Conservation (phyloP, 2,888 invertebrate species). For the Cephonodes hylas region DNA sequence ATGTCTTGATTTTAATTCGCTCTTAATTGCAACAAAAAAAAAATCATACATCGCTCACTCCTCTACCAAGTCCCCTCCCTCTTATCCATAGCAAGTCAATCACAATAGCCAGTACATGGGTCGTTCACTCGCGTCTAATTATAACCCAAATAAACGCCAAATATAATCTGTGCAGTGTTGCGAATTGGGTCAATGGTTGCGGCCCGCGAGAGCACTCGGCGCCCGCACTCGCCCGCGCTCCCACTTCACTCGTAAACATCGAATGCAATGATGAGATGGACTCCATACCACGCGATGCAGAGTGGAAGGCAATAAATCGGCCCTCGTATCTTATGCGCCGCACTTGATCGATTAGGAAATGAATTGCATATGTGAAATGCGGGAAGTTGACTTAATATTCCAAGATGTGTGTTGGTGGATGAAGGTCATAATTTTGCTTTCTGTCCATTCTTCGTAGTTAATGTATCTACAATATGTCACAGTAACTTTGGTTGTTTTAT, state of each 20-base stretch:
- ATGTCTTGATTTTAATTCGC: too few species aligned
- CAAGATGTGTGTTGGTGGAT: too few species aligned
- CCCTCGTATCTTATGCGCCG: neutral
- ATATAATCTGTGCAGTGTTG: constrained; percentile 17
- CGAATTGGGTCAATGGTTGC: constrained; percentile 26
- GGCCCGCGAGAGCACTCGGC: neutral
- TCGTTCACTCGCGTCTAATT: constrained; percentile 39
- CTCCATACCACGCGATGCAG: neutral
- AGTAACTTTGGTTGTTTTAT: too few species aligned
- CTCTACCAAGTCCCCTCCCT: neutral
- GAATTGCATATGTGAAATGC: too few species aligned
- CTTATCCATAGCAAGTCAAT: constrained; percentile 20
- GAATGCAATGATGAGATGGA: neutral
- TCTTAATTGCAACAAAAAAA: too few species aligned
- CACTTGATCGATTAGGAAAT: too few species aligned
- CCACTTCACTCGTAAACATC: constrained; percentile 1
- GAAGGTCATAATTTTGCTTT: too few species aligned
- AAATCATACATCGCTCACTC: too few species aligned
- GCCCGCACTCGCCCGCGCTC: neutral
- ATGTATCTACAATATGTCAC: too few species aligned
- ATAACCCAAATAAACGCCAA: constrained; percentile 32
- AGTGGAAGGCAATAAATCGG: neutral
- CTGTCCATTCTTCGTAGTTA: too few species aligned
- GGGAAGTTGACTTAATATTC: too few species aligned
- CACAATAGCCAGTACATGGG: constrained; percentile 23